Conservation (phyloP, 2,113 vertebrate species). For the Mustela nigripes region DNA sequence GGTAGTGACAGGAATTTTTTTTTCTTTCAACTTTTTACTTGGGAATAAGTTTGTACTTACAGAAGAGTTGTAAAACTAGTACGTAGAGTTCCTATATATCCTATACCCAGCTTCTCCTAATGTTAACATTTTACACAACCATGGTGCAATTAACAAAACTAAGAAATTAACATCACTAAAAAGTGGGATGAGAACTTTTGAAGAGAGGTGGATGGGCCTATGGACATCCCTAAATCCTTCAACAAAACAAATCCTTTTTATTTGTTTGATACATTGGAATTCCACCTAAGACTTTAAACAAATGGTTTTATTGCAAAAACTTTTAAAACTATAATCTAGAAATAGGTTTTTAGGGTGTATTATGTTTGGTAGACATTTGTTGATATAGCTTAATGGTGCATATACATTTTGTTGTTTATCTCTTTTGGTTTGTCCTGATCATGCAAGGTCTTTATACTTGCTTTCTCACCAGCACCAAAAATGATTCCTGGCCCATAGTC, state of each 20-base stretch:
- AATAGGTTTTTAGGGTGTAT: not conserved
- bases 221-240: not conserved
- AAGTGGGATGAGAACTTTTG: not conserved
- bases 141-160: not conserved
- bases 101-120: not conserved
- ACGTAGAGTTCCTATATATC: not conserved
- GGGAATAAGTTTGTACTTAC: not conserved
- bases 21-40: not conserved
- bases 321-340: not conserved
- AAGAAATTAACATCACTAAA: not conserved
- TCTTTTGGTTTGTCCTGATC: not conserved
- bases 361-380: not conserved
- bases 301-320: not conserved
- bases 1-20: not conserved
- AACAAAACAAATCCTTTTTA: not conserved
- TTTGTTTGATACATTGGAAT: not conserved
- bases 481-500: not conserved
- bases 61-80: not conserved
- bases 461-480: not conserved
- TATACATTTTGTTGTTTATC: not conserved
- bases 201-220: not conserved
- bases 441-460: not conserved
- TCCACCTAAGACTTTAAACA: not conserved
- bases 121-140: not conserved
- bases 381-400: not conserved